These are phyloP conservation scores for Anser cygnoides DNA, from an alignment of 2,113 vertebrate genomes.

Conservation along the genomic window DNA sequence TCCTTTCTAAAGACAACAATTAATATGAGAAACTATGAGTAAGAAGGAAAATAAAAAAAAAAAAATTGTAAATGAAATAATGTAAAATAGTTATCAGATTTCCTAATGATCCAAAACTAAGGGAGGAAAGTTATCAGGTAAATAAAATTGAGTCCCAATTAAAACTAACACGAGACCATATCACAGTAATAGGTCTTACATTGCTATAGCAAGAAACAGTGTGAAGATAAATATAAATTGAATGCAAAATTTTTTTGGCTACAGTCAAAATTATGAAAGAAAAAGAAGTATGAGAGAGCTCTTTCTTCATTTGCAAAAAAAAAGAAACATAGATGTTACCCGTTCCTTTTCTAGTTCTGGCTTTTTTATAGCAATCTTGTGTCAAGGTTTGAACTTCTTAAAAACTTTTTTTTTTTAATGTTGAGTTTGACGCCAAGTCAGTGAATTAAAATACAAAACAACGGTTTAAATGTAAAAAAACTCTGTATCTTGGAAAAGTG, in stretches of 20 bases:
- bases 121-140: constrained; percentile 79
- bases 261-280: not conserved
- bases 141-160: constrained; percentile 68
- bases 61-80: constrained; percentile 67
- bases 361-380: not conserved
- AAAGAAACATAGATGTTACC: not conserved
- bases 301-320: constrained; percentile 48
- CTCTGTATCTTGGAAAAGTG: constrained; percentile 3
- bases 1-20: constrained; percentile 26
- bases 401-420: not conserved
- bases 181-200: constrained; percentile 26
- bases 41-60: constrained; percentile 55
- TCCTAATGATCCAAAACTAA: constrained; percentile 62
- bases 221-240: constrained; percentile 28
- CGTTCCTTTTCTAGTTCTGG: not conserved
- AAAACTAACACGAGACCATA: constrained; percentile 60
- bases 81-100: constrained; percentile 71
- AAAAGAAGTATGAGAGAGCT: constrained; percentile 57
- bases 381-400: not conserved
- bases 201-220: constrained; percentile 26
- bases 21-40: constrained; percentile 65
- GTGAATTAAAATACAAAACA: not conserved
- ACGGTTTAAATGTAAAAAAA: not conserved
- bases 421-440: not conserved
- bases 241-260: constrained; percentile 35